Base-by-base conservation (phyloP, 2,113 vertebrate species). In the Bufo bufo region DNA sequence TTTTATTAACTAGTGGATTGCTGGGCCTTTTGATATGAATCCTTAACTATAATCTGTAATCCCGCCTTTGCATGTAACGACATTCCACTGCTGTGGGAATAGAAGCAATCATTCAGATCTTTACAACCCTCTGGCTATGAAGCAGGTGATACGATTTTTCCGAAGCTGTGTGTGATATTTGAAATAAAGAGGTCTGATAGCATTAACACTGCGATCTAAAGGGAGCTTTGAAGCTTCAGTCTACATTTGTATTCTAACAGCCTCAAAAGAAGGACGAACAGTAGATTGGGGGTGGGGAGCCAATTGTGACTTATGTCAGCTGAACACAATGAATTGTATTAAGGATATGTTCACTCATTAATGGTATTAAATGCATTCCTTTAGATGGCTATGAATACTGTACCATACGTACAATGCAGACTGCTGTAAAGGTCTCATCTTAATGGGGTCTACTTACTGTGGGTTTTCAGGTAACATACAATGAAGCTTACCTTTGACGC, bases 71-170 rank as follows among this genome's bases (percentile, higher is more conserved):
- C 49, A 56, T 59, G 63, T 61, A 72, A 59, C 43, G 61, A 19
- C 43, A 4, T 19, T 20, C 14, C 16, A 74, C 71, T 69, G 10
- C 52, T 59, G 63, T 74, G 86, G 47, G 59, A 69, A 82, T 74
- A 82, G 66, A 74, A 47, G 17, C 43, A 49, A 80, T 82, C 78
- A 61, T 63, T 87, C 50, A 81, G 86, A 71, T 74, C 78, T 82
- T 61, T 72, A 6, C 66, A 72, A 19, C 86, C 77, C 78, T 82
- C 78, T 6, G 66, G 86, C 86, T 74, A 87, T 17, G 43, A 54
- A 82, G 43, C 77, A 82, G 79, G 66, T 81, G 78, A 87, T 17
- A 82, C 71, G 65, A 79, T 87, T 61, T n/a, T 8, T 20, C 65
- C 82, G 45, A n/a, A 87, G 58, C 10, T 54, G 66, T n/a, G 19